These are phyloP conservation scores for Pogonocichla stellata DNA, from an alignment of 2,113 vertebrate species.

Conservation along the genomic window DNA sequence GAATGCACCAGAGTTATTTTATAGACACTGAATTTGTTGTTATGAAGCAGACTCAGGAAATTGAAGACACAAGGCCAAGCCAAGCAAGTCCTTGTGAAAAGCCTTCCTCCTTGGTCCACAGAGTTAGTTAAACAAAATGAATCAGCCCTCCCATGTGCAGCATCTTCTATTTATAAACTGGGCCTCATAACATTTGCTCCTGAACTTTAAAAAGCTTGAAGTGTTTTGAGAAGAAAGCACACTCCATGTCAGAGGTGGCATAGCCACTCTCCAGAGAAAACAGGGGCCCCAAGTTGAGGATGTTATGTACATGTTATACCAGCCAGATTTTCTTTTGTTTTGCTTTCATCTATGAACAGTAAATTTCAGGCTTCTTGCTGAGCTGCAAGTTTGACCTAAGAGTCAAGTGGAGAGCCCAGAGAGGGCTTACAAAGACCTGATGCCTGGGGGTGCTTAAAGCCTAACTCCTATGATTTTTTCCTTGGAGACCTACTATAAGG, in stretches of 20 bases:
- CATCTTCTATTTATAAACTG: background rate
- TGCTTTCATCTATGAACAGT: background rate
- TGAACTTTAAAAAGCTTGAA: background rate
- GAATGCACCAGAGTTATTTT: background rate
- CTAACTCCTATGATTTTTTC: background rate
- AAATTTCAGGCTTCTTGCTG: background rate
- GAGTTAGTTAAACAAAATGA: background rate
- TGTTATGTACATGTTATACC: background rate
- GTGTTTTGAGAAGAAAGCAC: background rate
- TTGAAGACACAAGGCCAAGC: background rate
- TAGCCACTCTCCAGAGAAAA: background rate
- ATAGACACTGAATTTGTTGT: conserved; percentile 18
- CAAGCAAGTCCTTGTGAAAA: background rate
- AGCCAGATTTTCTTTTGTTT: background rate
- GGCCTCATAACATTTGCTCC: background rate
- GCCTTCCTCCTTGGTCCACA: background rate
- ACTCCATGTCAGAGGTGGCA: background rate
- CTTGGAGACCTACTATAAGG: background rate
- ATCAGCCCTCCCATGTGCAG: background rate
- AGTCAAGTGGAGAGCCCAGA: background rate
- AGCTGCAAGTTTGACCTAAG: background rate
- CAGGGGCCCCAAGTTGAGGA: background rate
- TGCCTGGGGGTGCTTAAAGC: background rate
- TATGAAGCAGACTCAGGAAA: background rate
- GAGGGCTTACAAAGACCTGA: background rate